These are phyloP conservation scores for Cydia fagiglandana DNA, from an alignment of 1,140 invertebrate species.

Conservation along the genomic window DNA sequence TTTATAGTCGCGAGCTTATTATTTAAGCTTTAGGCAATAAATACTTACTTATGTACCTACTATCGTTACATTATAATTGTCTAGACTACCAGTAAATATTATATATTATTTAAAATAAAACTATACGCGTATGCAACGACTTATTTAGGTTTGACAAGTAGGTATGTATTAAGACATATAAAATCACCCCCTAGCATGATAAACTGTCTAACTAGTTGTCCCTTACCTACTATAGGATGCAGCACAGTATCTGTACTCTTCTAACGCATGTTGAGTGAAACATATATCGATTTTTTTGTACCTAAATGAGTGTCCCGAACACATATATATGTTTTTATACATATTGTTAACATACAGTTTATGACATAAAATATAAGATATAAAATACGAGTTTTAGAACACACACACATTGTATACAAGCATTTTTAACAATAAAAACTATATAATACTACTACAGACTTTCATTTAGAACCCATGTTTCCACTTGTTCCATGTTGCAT, in stretches of 20 bases:
- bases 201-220: background rate
- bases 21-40: no score
- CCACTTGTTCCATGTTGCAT: slow-evolving; percentile 49
- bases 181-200: background rate
- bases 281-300: background rate
- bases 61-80: no score
- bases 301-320: background rate
- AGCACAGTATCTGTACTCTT: slow-evolving; percentile 3
- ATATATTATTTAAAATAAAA: background rate
- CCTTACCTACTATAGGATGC: background rate
- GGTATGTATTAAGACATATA: no score
- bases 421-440: slow-evolving; percentile 51
- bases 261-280: background rate
- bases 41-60: no score
- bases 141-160: no score
- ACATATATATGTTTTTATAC: background rate
- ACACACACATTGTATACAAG: slow-evolving; percentile 25
- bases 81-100: no score
- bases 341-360: background rate
- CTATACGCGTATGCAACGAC: background rate
- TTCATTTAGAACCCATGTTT: slow-evolving; percentile 50
- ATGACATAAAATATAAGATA: background rate
- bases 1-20: no score
- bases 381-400: background rate
- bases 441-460: slow-evolving; percentile 51